These are phyloP conservation scores for Amblyornis subalaris DNA, from an alignment of 2,113 vertebrate genomes.

Conservation along the genomic window DNA sequence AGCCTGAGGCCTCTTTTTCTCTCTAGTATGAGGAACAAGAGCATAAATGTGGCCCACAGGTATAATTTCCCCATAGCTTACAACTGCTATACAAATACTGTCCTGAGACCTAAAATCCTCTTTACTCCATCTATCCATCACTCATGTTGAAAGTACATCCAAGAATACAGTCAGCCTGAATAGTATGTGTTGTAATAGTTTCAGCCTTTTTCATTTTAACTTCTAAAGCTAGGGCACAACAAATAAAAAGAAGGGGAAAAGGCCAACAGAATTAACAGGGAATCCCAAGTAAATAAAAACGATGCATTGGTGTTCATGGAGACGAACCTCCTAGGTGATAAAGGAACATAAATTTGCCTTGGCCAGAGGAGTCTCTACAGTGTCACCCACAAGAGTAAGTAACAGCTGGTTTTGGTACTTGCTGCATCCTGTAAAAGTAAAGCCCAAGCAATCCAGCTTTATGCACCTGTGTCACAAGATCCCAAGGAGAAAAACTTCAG, in stretches of 20 bases:
- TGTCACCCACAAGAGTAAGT: background rate
- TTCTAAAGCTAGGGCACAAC: background rate
- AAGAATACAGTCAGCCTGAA: background rate
- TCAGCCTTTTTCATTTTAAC: background rate
- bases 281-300: background rate
- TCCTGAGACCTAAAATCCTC: background rate
- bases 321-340: slow-evolving; percentile 50
- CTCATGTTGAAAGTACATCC: background rate
- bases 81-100: background rate
- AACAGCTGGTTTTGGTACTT: background rate
- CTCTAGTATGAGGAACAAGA: background rate
- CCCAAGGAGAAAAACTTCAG: slow-evolving; percentile 44
- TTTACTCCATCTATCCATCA: background rate
- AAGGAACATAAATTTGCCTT: background rate
- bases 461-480: background rate
- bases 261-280: background rate
- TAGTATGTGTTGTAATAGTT: background rate
- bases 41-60: background rate
- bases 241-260: background rate
- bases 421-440: background rate
- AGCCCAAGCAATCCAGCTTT: background rate
- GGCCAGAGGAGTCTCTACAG: background rate
- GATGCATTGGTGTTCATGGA: slow-evolving; percentile 69
- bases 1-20: background rate
- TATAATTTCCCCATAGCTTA: background rate